Percentiles rank a stretch among this genome's conserved stretches.
phyloP scores from a whole-genome alignment of 2,888 invertebrate genomes.

The Rhaphigaster nebulosa region DNA sequence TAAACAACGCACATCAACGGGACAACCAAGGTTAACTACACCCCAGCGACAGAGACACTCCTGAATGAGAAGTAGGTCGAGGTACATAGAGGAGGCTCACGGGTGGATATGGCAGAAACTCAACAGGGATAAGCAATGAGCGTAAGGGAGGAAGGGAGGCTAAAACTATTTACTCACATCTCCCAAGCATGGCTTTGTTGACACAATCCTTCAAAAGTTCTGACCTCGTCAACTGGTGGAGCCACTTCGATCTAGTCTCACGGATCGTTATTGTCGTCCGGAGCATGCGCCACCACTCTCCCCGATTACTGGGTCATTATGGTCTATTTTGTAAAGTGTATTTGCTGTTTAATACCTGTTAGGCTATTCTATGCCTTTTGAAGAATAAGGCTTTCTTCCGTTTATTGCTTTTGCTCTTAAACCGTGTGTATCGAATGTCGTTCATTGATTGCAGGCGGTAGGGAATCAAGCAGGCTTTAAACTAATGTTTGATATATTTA shows the following conservation, averaged over 20 bases:
- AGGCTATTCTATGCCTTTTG: background rate
- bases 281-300: slow-evolving; percentile 26
- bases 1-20: background rate
- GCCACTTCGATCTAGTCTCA: background rate
- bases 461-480: too few species aligned
- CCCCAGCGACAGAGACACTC: background rate
- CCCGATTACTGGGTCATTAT: slow-evolving; percentile 16
- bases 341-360: background rate
- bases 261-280: slow-evolving; percentile 25
- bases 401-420: background rate
- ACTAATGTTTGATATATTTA: too few species aligned
- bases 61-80: slow-evolving; percentile 34
- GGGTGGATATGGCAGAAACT: background rate
- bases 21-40: slow-evolving; percentile 27
- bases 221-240: slow-evolving; percentile 63
- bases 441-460: too few species aligned
- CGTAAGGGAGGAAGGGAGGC: background rate
- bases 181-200: slow-evolving; percentile 61
- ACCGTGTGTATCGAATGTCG: background rate
- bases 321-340: background rate
- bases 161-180: slow-evolving; percentile 42
- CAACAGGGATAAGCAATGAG: background rate
- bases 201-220: slow-evolving; percentile 60
- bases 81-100: background rate
- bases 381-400: background rate